A percentile compares a stretch with the other conserved stretches of the same genome.
Evolutionary conservation across 2,797 vertebrate species (phyloP).

Genomic region (Chelmon rostratus): DNA sequence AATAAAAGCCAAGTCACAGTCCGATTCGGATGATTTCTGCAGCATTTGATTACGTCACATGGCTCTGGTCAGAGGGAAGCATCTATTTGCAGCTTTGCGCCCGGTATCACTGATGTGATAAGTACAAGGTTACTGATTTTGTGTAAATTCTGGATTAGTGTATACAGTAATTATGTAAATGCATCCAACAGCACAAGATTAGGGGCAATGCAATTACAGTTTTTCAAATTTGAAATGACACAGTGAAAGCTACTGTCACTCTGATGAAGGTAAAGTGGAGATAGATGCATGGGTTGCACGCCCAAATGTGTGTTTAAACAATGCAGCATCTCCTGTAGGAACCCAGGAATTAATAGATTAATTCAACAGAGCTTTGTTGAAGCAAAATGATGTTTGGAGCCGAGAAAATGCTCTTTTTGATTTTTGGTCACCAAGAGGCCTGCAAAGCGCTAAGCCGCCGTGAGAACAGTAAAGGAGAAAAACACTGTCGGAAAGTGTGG

Average conservation of each 20-base stretch:
- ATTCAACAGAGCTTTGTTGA: conserved; percentile 14
- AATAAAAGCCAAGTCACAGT: neutral
- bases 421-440: conserved; percentile 1
- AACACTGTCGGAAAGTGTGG: neutral
- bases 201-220: conserved; percentile 34
- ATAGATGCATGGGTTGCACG: conserved; percentile 14
- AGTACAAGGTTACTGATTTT: conserved; percentile 21
- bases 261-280: conserved; percentile 41
- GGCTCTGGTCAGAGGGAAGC: neutral
- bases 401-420: neutral
- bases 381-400: neutral
- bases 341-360: neutral
- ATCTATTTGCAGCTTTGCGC: conserved; percentile 11
- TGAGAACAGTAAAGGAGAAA: neutral
- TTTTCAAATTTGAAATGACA: conserved; percentile 33
- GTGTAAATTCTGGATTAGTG: conserved; percentile 42
- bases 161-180: conserved; percentile 53
- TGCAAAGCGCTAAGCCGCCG: neutral
- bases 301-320: conserved; percentile 14
- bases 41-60: neutral
- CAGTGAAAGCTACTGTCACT: conserved; percentile 13
- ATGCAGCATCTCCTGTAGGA: neutral
- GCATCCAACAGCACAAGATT: conserved; percentile 31
- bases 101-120: neutral
- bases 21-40: conserved; percentile 13